phyloP scores from a whole-genome alignment of 2,888 invertebrate species.

The Amphimallon solstitiale region DNA sequence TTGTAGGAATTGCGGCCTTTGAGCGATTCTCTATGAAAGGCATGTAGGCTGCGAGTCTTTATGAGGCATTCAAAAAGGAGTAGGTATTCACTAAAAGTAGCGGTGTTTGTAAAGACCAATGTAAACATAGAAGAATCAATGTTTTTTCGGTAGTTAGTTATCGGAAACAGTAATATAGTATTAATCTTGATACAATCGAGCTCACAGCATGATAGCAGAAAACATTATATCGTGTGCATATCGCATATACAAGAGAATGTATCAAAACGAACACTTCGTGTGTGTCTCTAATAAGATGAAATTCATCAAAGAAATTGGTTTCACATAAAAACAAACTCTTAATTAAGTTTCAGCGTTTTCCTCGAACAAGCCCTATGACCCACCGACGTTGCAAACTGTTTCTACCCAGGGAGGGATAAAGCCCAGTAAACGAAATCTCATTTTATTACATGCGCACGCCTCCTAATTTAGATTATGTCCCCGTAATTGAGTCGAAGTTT shows the following conservation, averaged over 20 bases:
- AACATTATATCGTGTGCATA: too few relatives aligned
- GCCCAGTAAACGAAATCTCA: constrained; percentile 32
- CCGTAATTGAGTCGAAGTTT: constrained; percentile 32
- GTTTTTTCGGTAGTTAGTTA: too few relatives aligned
- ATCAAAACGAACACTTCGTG: neutral
- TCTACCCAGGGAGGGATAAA: constrained; percentile 1
- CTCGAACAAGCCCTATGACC: neutral
- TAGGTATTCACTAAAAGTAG: too few relatives aligned
- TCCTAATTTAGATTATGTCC: constrained; percentile 33
- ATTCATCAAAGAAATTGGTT: constrained; percentile 22
- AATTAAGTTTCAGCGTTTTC: neutral
- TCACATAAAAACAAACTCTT: constrained; percentile 3
- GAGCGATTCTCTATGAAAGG: too few relatives aligned
- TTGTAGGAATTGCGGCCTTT: too few relatives aligned
- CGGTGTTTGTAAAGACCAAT: too few relatives aligned
- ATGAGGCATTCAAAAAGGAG: too few relatives aligned
- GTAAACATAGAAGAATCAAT: too few relatives aligned
- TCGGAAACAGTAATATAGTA: too few relatives aligned
- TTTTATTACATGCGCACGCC: constrained; percentile 29
- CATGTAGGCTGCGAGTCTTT: too few relatives aligned
- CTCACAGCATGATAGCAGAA: too few relatives aligned
- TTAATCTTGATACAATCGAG: too few relatives aligned
- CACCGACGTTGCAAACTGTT: neutral
- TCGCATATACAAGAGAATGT: neutral
- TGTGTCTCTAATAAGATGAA: neutral